These are phyloP conservation scores for Amblyopsis rosae DNA, from an alignment of 2,113 vertebrate genomes.

Conservation along the genomic window DNA sequence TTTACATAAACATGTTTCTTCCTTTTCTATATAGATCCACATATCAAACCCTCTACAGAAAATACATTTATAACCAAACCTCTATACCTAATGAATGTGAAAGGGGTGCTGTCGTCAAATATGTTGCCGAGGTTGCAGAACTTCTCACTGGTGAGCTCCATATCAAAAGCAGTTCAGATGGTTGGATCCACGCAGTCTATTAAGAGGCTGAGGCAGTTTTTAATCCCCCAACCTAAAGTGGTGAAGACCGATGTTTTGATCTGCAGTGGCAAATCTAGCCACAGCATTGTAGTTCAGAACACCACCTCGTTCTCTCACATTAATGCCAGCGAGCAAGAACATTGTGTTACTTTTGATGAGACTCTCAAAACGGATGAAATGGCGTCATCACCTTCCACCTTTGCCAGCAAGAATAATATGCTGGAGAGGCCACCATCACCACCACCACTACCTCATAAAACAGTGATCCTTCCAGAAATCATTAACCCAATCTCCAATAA, in stretches of 20 bases:
- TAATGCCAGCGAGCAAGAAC: slow-evolving; percentile 20
- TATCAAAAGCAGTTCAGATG: slow-evolving; percentile 48
- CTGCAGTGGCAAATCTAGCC: slow-evolving; percentile 9
- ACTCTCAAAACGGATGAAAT: slow-evolving; percentile 13
- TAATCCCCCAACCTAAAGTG: slow-evolving; percentile 11
- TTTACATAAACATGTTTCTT: background rate
- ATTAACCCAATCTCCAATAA: slow-evolving; percentile 22
- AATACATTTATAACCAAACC: slow-evolving; percentile 17
- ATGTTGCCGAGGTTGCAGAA: slow-evolving; percentile 55
- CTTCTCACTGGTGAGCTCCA: slow-evolving; percentile 40
- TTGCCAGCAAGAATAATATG: slow-evolving; percentile 7
- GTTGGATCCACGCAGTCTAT: slow-evolving; percentile 34
- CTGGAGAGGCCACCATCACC: slow-evolving; percentile 21
- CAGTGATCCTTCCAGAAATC: slow-evolving; percentile 19
- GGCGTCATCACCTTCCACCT: slow-evolving; percentile 19
- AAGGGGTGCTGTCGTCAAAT: slow-evolving; percentile 20
- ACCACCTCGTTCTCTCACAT: background rate
- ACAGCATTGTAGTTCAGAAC: slow-evolving; percentile 2
- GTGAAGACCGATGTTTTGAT: slow-evolving; percentile 29
- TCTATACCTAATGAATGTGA: slow-evolving; percentile 3
- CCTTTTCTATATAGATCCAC: slow-evolving; percentile 35
- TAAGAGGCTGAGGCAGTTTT: slow-evolving; percentile 36
- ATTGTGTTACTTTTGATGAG: slow-evolving; percentile 15
- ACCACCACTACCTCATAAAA: slow-evolving; percentile 26
- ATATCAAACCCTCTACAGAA: slow-evolving; percentile 4